Percentiles rank a stretch among this genome's conserved stretches.
These are phyloP conservation scores for Argyrosomus regius DNA, from an alignment of 2,797 vertebrate genomes.

Conservation along the genomic window DNA sequence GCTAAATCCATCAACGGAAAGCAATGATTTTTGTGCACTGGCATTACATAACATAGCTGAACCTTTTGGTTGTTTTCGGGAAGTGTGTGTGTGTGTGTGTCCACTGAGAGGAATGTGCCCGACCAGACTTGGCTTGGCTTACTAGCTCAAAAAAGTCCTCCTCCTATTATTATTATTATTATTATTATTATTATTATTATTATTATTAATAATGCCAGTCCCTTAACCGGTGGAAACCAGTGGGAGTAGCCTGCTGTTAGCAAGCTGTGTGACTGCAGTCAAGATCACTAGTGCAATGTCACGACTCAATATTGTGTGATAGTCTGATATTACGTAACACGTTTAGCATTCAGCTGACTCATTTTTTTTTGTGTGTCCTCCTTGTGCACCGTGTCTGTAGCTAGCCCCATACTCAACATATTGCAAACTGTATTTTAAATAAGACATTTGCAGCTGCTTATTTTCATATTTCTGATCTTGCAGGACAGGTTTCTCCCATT, in stretches of 20 bases:
- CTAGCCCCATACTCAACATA: background rate
- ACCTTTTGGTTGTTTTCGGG: conserved; percentile 70
- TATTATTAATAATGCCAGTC: conserved; percentile 1
- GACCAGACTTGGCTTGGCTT: conserved; percentile 52
- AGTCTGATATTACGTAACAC: conserved; percentile 44
- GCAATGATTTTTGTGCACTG: conserved; percentile 37
- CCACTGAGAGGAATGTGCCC: conserved; percentile 59
- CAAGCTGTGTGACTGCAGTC: conserved; percentile 21
- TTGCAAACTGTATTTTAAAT: background rate
- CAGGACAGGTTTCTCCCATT: conserved; percentile 1
- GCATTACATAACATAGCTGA: conserved; percentile 71
- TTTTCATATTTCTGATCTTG: background rate
- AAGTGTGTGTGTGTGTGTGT: conserved; percentile 74
- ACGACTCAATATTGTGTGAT: conserved; percentile 52
- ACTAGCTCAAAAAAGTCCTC: conserved; percentile 20
- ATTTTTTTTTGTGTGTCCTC: conserved; percentile 32
- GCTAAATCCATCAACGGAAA: conserved; percentile 69
- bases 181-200: background rate
- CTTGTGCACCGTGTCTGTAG: conserved; percentile 2
- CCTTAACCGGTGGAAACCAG: background rate
- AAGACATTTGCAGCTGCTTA: conserved; percentile 10
- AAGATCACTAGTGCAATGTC: conserved; percentile 56
- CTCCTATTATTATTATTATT: too few species aligned
- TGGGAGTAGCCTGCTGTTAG: conserved; percentile 25
- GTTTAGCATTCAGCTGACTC: conserved; percentile 55